Percentiles rank a stretch among this genome's conserved stretches.
These are phyloP conservation scores for Eristalinus aeneus DNA, from an alignment of 2,888 invertebrate genomes.

Conservation along the genomic window DNA sequence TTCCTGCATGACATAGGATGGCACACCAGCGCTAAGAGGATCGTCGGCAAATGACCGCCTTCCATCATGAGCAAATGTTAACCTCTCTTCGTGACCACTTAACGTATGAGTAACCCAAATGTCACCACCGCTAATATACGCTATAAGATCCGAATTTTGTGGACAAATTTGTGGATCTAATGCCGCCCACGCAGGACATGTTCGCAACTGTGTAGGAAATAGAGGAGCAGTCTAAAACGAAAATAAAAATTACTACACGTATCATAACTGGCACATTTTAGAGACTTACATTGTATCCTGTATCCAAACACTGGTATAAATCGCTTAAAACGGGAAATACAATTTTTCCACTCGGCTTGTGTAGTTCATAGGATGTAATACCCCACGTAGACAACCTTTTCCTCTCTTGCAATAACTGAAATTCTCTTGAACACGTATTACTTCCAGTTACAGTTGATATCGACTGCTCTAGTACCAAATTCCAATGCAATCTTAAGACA, in stretches of 20 bases:
- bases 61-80: slow-evolving; percentile 87
- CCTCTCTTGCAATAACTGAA: slow-evolving; percentile 94
- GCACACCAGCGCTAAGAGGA: slow-evolving; percentile 95
- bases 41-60: slow-evolving; percentile 88
- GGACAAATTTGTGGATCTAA: slow-evolving; percentile 88
- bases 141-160: slow-evolving; percentile 86
- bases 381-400: slow-evolving; percentile 96
- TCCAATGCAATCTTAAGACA: slow-evolving; percentile 86
- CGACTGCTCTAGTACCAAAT: slow-evolving; percentile 90
- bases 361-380: slow-evolving; percentile 95
- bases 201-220: slow-evolving; percentile 85
- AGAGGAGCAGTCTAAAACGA: slow-evolving; percentile 81
- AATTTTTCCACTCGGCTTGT: slow-evolving; percentile 90
- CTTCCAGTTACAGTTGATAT: slow-evolving; percentile 85
- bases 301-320: slow-evolving; percentile 91
- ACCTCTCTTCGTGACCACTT: slow-evolving; percentile 85
- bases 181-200: slow-evolving; percentile 86
- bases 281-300: slow-evolving; percentile 84
- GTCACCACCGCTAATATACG: slow-evolving; percentile 94
- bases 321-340: slow-evolving; percentile 95
- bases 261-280: background rate
- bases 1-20: slow-evolving; percentile 99
- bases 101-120: slow-evolving; percentile 89
- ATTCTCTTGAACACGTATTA: slow-evolving; percentile 89
- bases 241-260: background rate